Evolutionary conservation across 2,888 invertebrate species (phyloP).

Genomic region (Macrosiphum euphorbiae): DNA sequence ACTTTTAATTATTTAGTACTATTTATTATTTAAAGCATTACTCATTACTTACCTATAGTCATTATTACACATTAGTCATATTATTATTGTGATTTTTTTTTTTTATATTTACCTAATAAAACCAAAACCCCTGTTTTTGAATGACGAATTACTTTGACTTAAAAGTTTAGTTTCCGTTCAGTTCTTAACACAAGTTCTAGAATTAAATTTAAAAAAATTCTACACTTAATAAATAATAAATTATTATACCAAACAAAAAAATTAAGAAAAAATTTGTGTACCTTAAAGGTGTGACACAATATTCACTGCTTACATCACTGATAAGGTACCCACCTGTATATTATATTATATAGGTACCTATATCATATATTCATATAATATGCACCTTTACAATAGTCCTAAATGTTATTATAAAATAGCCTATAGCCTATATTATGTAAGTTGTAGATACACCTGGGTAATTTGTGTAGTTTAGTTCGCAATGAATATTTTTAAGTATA

Average conservation of each 20-base stretch:
- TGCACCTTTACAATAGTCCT: background rate
- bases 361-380: too few species aligned
- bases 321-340: background rate
- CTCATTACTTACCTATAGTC: background rate
- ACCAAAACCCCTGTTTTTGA: background rate
- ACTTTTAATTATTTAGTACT: background rate
- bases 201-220: background rate
- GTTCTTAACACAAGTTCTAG: background rate
- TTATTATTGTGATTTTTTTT: background rate
- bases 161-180: background rate
- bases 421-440: background rate
- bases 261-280: background rate
- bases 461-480: background rate
- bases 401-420: background rate
- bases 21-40: background rate
- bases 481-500: background rate
- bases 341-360: too few species aligned
- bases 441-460: background rate
- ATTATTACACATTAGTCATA: background rate
- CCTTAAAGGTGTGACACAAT: background rate
- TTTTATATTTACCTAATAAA: background rate
- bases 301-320: background rate
- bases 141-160: background rate
- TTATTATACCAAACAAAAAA: background rate
- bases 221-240: background rate